Evolutionary conservation across 92 coral and sea anemone species (phyloP).

Genomic region (Bergia sp.): DNA sequence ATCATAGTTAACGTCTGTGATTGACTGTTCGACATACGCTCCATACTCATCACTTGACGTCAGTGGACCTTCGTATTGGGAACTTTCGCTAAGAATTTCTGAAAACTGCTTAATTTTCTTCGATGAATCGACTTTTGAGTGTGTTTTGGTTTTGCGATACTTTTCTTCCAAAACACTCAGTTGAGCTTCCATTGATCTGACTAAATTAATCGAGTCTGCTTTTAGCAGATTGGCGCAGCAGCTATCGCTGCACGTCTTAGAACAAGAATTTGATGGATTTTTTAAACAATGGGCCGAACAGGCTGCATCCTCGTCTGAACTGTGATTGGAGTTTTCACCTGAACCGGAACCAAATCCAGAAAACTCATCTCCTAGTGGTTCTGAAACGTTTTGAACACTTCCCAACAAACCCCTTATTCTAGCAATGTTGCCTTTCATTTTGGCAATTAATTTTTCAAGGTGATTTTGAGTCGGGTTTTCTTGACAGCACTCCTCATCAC

Average conservation of each 20-base stretch:
- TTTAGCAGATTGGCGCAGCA: conserved; percentile 30
- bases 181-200: conserved; percentile 31
- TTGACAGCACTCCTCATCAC: conserved; percentile 42
- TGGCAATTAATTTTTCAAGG: conserved; percentile 8
- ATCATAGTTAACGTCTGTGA: conserved; percentile 20
- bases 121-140: neutral
- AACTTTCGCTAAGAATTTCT: neutral
- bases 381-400: conserved; percentile 13
- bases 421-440: conserved; percentile 39
- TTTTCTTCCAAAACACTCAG: conserved; percentile 28
- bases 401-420: conserved; percentile 18
- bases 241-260: conserved; percentile 26
- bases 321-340: neutral
- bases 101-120: neutral
- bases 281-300: conserved; percentile 19
- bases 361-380: neutral
- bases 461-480: neutral
- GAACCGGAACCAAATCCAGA: neutral
- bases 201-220: conserved; percentile 15
- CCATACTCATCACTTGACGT: conserved; percentile 25
- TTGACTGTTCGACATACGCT: conserved; percentile 38
- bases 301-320: neutral
- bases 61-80: conserved; percentile 19
- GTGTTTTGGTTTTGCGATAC: conserved; percentile 6
- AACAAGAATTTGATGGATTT: conserved; percentile 40